Percentiles rank a stretch among this genome's conserved stretches.
Conservation (phyloP, 2,113 vertebrate genomes). For the Phylloscopus trochiloides region DNA sequence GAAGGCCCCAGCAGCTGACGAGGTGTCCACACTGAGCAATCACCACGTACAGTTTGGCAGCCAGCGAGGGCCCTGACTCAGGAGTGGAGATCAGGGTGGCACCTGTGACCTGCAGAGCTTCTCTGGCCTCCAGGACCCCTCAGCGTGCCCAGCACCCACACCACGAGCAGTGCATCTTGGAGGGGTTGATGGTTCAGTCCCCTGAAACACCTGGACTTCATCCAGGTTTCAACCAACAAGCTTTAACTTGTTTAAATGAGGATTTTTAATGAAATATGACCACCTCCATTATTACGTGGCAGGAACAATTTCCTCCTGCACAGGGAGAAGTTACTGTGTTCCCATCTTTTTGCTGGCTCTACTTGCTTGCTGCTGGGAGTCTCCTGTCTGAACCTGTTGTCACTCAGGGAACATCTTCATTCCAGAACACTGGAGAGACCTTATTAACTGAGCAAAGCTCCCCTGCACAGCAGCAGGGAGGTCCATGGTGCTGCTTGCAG, state of each 20-base stretch:
- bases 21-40: slow-evolving; percentile 17
- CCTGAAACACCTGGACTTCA: neutral
- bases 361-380: neutral
- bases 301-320: neutral
- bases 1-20: slow-evolving; percentile 26
- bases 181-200: neutral
- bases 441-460: neutral
- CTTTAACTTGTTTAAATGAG: fast-evolving
- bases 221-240: neutral
- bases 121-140: fast-evolving
- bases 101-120: neutral
- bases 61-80: neutral
- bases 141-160: neutral
- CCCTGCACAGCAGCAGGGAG: neutral
- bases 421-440: neutral
- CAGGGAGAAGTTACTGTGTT: neutral
- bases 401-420: neutral
- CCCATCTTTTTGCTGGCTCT: neutral
- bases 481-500: neutral
- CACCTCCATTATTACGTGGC: fast-evolving
- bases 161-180: fast-evolving
- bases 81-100: neutral
- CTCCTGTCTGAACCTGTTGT: neutral
- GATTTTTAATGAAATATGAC: neutral
- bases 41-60: neutral